Percentiles rank a stretch among this genome's conserved stretches.
Conservation (phyloP, 2,797 vertebrate species). For the Pipistrellus nathusii region DNA sequence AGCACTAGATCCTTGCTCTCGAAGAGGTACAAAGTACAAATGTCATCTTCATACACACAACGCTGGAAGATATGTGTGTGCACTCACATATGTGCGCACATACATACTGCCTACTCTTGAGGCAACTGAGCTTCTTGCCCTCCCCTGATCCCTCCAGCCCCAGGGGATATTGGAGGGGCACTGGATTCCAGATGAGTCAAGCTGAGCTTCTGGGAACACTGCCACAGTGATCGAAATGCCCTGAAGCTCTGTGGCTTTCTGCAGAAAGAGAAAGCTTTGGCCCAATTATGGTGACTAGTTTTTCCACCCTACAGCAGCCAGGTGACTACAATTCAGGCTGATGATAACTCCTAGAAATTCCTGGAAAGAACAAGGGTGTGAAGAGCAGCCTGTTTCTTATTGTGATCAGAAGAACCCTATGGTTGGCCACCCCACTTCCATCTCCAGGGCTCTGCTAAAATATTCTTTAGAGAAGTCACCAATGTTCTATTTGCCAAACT, state of each 20-base stretch:
- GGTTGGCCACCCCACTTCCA: not conserved
- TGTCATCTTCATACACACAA: not conserved
- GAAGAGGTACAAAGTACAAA: constrained; percentile 38
- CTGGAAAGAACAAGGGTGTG: not conserved
- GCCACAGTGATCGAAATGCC: not conserved
- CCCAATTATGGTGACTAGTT: not conserved
- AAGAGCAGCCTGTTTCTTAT: not conserved
- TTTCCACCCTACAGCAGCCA: not conserved
- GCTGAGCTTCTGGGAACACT: constrained; percentile 33
- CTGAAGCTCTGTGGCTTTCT: not conserved
- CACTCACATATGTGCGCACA: not conserved
- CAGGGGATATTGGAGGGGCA: not conserved
- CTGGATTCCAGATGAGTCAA: not conserved
- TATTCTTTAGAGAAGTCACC: not conserved
- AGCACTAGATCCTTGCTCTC: not conserved
- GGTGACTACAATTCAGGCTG: constrained; percentile 39
- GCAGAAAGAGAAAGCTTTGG: constrained; percentile 8
- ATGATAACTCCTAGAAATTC: not conserved
- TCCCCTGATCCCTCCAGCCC: not conserved
- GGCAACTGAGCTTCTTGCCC: not conserved
- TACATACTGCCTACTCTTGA: not conserved
- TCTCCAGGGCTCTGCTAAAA: not conserved
- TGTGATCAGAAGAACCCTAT: not conserved
- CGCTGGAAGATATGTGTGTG: not conserved
- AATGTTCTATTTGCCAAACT: not conserved